These are phyloP conservation scores for Zaprionus camerounensis DNA, from an alignment of 1,140 invertebrate species.

Conservation along the genomic window DNA sequence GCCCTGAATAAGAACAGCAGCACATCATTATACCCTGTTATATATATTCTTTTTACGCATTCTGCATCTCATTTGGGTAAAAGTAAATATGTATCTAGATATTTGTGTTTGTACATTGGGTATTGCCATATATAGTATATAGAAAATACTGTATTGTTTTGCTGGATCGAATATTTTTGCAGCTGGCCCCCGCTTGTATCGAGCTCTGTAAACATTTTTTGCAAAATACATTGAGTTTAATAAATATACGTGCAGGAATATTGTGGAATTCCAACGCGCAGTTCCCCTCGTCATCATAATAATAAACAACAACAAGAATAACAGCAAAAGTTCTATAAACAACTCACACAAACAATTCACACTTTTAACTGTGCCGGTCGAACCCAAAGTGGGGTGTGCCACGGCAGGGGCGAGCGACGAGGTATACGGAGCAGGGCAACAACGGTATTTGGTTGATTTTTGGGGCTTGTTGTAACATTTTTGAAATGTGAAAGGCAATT, in stretches of 20 bases:
- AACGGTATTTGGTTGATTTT: slow-evolving; percentile 16
- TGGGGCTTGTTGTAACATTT: slow-evolving; percentile 17
- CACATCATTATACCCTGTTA: slow-evolving; percentile 12
- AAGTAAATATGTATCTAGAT: slow-evolving; percentile 54
- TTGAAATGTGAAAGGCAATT: slow-evolving; percentile 61
- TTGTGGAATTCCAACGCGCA: slow-evolving; percentile 57
- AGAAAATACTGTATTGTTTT: slow-evolving; percentile 4
- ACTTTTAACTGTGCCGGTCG: slow-evolving; percentile 30
- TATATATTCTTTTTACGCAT: slow-evolving; percentile 49
- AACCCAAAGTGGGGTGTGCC: background rate
- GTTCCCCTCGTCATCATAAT: slow-evolving; percentile 41
- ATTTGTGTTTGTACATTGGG: background rate
- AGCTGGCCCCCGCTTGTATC: slow-evolving; percentile 51
- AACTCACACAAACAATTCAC: slow-evolving; percentile 47
- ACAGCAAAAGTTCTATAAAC: slow-evolving; percentile 36
- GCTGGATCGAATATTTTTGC: slow-evolving; percentile 57
- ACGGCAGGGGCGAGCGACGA: background rate
- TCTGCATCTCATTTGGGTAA: slow-evolving; percentile 25
- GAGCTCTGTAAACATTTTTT: slow-evolving; percentile 63
- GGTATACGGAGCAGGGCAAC: slow-evolving; percentile 7
- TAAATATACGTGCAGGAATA: slow-evolving; percentile 52
- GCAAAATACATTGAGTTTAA: slow-evolving; percentile 55
- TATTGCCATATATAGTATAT: background rate
- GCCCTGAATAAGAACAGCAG: slow-evolving; percentile 54
- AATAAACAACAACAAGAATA: slow-evolving; percentile 25